phyloP scores from a whole-genome alignment of 2,113 vertebrate genomes.

The Syngnathus floridae region DNA sequence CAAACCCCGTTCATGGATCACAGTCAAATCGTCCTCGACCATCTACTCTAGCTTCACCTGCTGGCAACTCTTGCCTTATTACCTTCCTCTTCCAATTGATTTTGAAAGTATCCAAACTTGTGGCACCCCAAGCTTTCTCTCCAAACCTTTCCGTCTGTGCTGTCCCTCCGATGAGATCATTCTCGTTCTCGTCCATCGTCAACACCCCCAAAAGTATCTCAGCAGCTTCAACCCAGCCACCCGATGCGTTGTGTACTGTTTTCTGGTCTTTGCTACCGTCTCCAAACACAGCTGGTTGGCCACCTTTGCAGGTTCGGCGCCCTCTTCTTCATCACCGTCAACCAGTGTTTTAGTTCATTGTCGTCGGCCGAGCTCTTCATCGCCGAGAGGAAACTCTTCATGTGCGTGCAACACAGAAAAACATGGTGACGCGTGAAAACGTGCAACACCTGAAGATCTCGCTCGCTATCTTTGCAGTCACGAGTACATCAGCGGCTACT shows the following conservation, averaged over 20 bases:
- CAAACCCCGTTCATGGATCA: neutral
- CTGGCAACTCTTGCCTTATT: neutral
- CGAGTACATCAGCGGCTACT: constrained; percentile 94
- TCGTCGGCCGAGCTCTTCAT: constrained; percentile 87
- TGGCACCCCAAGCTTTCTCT: neutral
- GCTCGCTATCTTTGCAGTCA: constrained; percentile 70
- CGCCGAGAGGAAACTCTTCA: constrained; percentile 86
- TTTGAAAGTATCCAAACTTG: too few relatives aligned
- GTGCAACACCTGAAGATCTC: neutral
- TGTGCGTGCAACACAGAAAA: constrained; percentile 67
- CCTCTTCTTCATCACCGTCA: constrained; percentile 86
- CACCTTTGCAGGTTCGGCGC: constrained; percentile 75
- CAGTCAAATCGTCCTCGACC: neutral
- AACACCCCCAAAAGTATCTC: neutral
- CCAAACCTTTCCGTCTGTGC: neutral
- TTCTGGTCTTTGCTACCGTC: neutral
- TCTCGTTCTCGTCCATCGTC: neutral
- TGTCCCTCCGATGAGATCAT: neutral
- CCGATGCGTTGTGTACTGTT: neutral
- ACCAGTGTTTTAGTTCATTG: constrained; percentile 86
- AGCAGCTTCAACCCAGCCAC: neutral
- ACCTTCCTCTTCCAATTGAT: too few relatives aligned
- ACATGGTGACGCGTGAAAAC: neutral
- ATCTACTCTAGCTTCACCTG: neutral
- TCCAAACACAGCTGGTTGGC: too few relatives aligned